Evolutionary conservation across 1,140 invertebrate genomes (phyloP).

Genomic region (Trypoxylus dichotomus): DNA sequence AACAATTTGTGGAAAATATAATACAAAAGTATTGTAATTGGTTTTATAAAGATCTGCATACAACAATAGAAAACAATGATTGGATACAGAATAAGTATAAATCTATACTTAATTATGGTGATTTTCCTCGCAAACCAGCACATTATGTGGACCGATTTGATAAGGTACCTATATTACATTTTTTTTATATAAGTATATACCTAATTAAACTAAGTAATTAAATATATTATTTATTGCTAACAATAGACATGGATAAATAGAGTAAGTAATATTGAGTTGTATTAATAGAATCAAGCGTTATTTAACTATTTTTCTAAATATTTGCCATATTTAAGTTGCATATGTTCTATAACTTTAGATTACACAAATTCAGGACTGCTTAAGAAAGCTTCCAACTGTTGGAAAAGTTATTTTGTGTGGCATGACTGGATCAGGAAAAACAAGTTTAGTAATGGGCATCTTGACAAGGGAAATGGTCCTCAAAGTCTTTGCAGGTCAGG

Average conservation of each 20-base stretch:
- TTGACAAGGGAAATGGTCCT: slow-evolving; percentile 57
- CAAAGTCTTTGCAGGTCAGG: slow-evolving; percentile 52
- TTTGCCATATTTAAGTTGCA: no score
- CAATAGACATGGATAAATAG: slow-evolving; percentile 31
- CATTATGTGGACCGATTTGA: slow-evolving; percentile 55
- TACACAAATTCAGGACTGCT: slow-evolving; percentile 4
- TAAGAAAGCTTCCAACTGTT: background rate
- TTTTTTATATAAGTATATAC: no score
- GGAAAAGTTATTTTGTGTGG: slow-evolving; percentile 63
- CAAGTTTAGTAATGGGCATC: slow-evolving; percentile 63
- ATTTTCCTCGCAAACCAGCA: slow-evolving; percentile 57
- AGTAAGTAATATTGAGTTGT: slow-evolving; percentile 26
- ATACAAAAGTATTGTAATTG: slow-evolving; percentile 55
- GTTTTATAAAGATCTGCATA: slow-evolving; percentile 55
- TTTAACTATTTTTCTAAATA: no score
- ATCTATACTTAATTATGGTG: slow-evolving; percentile 55
- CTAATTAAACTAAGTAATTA: no score
- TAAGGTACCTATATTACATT: slow-evolving; percentile 50
- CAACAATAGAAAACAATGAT: slow-evolving; percentile 39
- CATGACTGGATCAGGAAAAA: slow-evolving; percentile 73
- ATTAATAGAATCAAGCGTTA: background rate
- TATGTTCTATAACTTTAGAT: slow-evolving; percentile 26
- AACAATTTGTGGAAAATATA: background rate
- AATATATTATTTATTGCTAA: background rate
- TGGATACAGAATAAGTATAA: slow-evolving; percentile 52